Base-by-base conservation (phyloP, 2,797 vertebrate genomes). In the Eptatretus atami region DNA sequence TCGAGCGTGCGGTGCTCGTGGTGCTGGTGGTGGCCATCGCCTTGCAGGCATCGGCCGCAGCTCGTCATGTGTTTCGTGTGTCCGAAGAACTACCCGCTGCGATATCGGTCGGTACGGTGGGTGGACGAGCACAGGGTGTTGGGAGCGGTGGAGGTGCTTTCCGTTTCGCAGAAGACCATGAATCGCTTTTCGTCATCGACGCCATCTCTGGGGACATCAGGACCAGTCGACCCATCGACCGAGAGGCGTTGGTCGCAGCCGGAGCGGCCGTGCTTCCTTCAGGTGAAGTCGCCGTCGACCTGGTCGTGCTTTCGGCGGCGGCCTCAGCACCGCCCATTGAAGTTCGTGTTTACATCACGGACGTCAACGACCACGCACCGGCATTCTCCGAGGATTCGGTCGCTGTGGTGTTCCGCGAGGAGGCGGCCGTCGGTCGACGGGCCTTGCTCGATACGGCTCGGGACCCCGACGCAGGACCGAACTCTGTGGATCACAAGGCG, bases 361-460 rank as follows among this genome's bases (percentile, higher is more conserved):
- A 98, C 73, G 82, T 96, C 8, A 96, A 98, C 1, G 92, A 98
- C 70, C 96, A 96, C 65, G 81, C 83, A 1, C 92, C 90, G 0
- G 79, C 92, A 67, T 96, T 98, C 68, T 86, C 88, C 0, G 90
- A 98, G 66, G 78, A 83, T 3, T 86, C 84, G 0, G 78, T 83
- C 10, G 10, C n/a, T 10, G 90, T 96, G 71, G 81, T 83, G 1
- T 98, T 98, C 66, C 92, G 92, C 70, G 92, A 98, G 76, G 92
- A 98, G 72, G 83, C 87, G 3, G 82, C 82, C 72, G 85, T 84
- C 64, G 90, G 92, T 66, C 78, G 90, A 53, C 87, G 92, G 66
- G 88, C 95, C 11, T 92, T 98, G 67, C 73, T 98, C 73, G 92
- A 98, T 75, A 98, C 90, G 0, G 92, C 92, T 52, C 95, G 85